Percentiles rank a stretch among this genome's conserved stretches.
Conservation (phyloP, 2,888 invertebrate genomes). For the Drosophila acutilabella region DNA sequence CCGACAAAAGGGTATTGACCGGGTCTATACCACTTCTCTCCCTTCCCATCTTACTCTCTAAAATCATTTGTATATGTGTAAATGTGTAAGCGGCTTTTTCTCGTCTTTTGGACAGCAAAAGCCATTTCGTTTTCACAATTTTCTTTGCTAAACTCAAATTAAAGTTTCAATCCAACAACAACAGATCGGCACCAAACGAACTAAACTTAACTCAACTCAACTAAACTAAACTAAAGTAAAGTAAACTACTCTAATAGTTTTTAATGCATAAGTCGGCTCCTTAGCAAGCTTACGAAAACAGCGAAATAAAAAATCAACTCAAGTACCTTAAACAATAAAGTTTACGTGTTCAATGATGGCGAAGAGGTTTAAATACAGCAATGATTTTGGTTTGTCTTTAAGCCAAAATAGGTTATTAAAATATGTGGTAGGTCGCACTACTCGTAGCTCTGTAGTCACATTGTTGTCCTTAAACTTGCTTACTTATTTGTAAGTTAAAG, state of each 20-base stretch:
- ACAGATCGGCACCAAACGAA: slow-evolving; percentile 15
- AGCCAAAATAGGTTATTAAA: background rate
- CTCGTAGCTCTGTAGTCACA: background rate
- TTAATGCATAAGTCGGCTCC: slow-evolving; percentile 55
- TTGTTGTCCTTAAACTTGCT: too few species aligned
- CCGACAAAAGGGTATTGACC: slow-evolving; percentile 35
- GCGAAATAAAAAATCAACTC: slow-evolving; percentile 29
- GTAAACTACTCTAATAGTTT: slow-evolving; percentile 72
- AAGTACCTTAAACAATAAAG: slow-evolving; percentile 34
- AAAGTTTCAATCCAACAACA: slow-evolving; percentile 57
- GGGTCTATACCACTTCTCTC: background rate
- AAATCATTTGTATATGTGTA: slow-evolving; percentile 1
- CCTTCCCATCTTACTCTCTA: background rate
- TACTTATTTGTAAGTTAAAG: too few species aligned
- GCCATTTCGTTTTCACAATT: slow-evolving; percentile 44
- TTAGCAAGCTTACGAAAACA: slow-evolving; percentile 11
- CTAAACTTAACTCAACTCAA: slow-evolving; percentile 49
- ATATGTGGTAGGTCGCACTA: background rate
- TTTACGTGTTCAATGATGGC: slow-evolving; percentile 24
- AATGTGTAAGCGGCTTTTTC: slow-evolving; percentile 10
- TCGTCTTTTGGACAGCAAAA: slow-evolving; percentile 10
- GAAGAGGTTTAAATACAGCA: background rate
- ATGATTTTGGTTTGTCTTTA: slow-evolving; percentile 3
- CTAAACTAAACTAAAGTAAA: slow-evolving; percentile 43
- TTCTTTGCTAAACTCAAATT: slow-evolving; percentile 68